A percentile compares a stretch with the other conserved stretches of the same genome.
These are phyloP conservation scores for Cardiocondyla obscurior DNA, from an alignment of 1,140 invertebrate genomes.

Conservation along the genomic window DNA sequence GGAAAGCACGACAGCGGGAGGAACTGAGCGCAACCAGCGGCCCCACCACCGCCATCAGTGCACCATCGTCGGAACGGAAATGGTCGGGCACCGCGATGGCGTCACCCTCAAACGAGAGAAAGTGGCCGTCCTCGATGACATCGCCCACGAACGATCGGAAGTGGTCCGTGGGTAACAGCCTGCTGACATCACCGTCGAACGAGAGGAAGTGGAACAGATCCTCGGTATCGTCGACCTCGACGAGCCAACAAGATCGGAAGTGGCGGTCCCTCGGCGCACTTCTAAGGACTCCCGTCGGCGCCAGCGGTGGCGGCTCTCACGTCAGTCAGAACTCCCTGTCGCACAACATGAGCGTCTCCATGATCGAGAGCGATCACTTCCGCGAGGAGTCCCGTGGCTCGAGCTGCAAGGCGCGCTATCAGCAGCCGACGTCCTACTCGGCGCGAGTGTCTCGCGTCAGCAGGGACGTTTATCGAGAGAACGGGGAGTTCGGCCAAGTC, in stretches of 20 bases:
- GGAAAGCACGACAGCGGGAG: slow-evolving; percentile 81
- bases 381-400: slow-evolving; percentile 61
- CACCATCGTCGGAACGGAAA: slow-evolving; percentile 60
- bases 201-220: slow-evolving; percentile 78
- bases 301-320: slow-evolving; percentile 42
- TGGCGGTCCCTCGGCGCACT: slow-evolving; percentile 84
- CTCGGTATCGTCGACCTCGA: slow-evolving; percentile 73
- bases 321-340: slow-evolving; percentile 72
- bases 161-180: slow-evolving; percentile 71
- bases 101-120: slow-evolving; percentile 76
- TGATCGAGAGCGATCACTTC: slow-evolving; percentile 74
- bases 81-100: slow-evolving; percentile 70
- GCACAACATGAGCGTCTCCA: slow-evolving; percentile 77
- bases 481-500: slow-evolving; percentile 71
- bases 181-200: slow-evolving; percentile 70
- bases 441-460: slow-evolving; percentile 70
- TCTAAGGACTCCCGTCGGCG: slow-evolving; percentile 75
- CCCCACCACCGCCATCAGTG: neutral
- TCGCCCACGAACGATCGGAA: slow-evolving; percentile 78
- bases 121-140: slow-evolving; percentile 73
- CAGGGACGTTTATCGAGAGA: slow-evolving; percentile 72
- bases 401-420: slow-evolving; percentile 62
- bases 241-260: slow-evolving; percentile 78
- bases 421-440: slow-evolving; percentile 74
- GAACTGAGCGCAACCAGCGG: slow-evolving; percentile 64